These are phyloP conservation scores for Augochlora pura DNA, from an alignment of 1,140 invertebrate species.

Conservation along the genomic window DNA sequence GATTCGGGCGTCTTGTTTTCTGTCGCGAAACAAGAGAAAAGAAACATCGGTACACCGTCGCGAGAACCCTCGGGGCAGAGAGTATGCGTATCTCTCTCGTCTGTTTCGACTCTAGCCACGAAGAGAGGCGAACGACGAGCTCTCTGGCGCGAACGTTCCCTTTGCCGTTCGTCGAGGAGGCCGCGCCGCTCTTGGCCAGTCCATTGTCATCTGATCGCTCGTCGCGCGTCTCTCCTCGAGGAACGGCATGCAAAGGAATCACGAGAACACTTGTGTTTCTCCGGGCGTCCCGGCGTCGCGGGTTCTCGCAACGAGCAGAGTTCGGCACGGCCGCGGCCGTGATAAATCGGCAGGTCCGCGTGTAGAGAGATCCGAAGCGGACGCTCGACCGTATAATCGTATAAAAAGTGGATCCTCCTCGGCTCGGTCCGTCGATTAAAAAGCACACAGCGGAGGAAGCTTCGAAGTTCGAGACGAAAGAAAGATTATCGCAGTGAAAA, in stretches of 20 bases:
- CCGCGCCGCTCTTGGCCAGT: background rate
- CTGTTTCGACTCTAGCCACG: too few species aligned
- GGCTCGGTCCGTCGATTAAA: slow-evolving; percentile 39
- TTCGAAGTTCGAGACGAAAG: slow-evolving; percentile 41
- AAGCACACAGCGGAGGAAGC: slow-evolving; percentile 45
- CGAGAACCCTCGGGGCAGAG: too few species aligned
- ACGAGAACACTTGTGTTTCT: too few species aligned
- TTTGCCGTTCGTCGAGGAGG: background rate
- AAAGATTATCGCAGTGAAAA: slow-evolving; percentile 20
- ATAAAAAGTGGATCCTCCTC: slow-evolving; percentile 67
- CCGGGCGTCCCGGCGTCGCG: background rate
- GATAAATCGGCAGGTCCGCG: slow-evolving; percentile 1
- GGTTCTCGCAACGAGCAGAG: background rate
- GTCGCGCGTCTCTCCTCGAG: slow-evolving; percentile 5
- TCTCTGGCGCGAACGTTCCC: background rate
- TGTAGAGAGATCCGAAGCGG: slow-evolving; percentile 4
- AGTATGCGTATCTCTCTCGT: too few species aligned
- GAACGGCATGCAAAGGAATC: too few species aligned
- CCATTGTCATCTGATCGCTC: too few species aligned
- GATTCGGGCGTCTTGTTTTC: too few species aligned
- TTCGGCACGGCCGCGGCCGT: background rate
- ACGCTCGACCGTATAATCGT: slow-evolving; percentile 56
- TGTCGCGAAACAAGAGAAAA: background rate
- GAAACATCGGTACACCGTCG: background rate
- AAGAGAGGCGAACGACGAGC: too few species aligned